Evolutionary conservation across 2,113 vertebrate species (phyloP), one percentile per base, ranked within the genome.

Genomic region (Bolborhynchus lineola): DNA sequence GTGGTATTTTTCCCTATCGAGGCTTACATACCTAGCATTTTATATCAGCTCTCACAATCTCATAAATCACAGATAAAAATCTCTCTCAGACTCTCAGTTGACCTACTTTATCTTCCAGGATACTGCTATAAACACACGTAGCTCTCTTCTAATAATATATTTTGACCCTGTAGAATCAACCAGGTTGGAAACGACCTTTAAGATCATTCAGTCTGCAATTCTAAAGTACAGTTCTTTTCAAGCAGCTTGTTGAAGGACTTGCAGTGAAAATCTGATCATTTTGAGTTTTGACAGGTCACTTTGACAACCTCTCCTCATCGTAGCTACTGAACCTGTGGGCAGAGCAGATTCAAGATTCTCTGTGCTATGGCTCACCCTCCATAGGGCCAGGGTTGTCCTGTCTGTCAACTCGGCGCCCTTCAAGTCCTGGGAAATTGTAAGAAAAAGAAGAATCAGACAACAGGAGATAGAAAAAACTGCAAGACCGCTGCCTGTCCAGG

Each of bases 251-350:
- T 68, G 42, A 29, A 63, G 46, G 17, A 67, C 25, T 64, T 88
- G 60, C 59, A 50, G 20, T 4, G 3, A 33, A 78, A 81, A 72
- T 21, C 33, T 5, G 15, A 86, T 57, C 29, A 28, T 39, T 69
- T 24, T 12, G 26, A 29, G 16, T 63, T 89, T 74, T 17, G 62
- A 2, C 6, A 1, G 6, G 29, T 33, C 65, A 14, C 42, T 81
- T 46, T 53, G 57, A 31, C 2, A 13, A 4, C 9, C 7, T 10
- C 17, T 12, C 16, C 52, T 72, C 37, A 18, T 9, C 0, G 0
- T 2, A 65, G 41, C 6, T 70, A 79, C 3, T 0, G 3, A 74
- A 50, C 37, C 41, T 6, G 2, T 0, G 0, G 25, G 46, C 42
- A 82, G 50, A 70, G 31, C 29, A 35, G 37, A 62, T 16, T 26